Conservation (phyloP, 2,797 vertebrate species). For the Cynopterus sphinx region DNA sequence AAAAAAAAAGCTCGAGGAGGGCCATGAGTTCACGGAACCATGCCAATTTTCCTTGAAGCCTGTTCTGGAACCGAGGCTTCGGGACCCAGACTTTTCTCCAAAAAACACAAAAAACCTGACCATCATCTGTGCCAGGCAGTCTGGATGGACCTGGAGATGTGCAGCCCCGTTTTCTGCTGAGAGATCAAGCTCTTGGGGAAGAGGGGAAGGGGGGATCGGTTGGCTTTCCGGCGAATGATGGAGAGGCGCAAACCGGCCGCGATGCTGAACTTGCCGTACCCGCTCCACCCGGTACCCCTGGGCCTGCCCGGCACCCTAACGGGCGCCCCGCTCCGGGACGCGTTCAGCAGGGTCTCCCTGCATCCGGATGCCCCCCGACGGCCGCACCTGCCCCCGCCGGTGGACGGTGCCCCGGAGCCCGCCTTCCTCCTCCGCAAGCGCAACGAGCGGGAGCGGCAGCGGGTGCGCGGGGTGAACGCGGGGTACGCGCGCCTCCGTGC, state of each 20-base stretch:
- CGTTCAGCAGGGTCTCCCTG: constrained; percentile 83
- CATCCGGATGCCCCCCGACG: constrained; percentile 81
- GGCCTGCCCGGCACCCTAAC: constrained; percentile 61
- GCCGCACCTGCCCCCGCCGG: constrained; percentile 84
- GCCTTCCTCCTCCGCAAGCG: constrained; percentile 94
- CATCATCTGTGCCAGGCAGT: background rate
- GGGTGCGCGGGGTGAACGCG: constrained; percentile 97
- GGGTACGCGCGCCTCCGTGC: constrained; percentile 93
- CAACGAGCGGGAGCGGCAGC: constrained; percentile 94
- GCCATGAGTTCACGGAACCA: constrained; percentile 19
- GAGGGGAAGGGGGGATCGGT: background rate
- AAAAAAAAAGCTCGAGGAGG: constrained; percentile 45
- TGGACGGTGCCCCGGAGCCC: constrained; percentile 90
- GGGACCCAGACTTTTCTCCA: background rate
- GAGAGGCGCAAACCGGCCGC: constrained; percentile 59
- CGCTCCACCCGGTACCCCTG: constrained; percentile 74
- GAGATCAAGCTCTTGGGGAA: background rate
- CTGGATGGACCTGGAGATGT: constrained; percentile 58
- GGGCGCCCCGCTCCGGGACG: constrained; percentile 79
- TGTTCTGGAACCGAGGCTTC: constrained; percentile 25
- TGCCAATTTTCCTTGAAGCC: constrained; percentile 51
- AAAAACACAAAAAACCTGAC: background rate
- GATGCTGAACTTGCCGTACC: constrained; percentile 53
- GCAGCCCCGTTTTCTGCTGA: background rate
- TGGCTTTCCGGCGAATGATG: constrained; percentile 55